Evolutionary conservation across 1,140 invertebrate genomes (phyloP).

Genomic region (Atta texana): DNA sequence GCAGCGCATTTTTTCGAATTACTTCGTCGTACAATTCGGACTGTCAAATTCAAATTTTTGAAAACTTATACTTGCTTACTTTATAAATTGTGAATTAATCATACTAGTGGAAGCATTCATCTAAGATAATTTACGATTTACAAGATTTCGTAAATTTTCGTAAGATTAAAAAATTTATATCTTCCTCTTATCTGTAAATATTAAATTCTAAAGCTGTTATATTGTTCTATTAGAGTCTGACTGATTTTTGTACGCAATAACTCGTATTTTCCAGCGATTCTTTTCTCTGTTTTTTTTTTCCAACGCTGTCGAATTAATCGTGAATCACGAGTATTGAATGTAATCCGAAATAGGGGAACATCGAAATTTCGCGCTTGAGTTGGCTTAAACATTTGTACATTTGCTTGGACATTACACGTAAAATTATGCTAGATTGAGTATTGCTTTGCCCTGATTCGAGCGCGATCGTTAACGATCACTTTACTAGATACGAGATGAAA

Average conservation of each 20-base stretch:
- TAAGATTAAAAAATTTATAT: not conserved
- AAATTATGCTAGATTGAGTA: slow-evolving; percentile 62
- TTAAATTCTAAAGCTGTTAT: not conserved
- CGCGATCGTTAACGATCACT: slow-evolving; percentile 31
- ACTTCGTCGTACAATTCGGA: not conserved
- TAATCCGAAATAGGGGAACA: slow-evolving; percentile 45
- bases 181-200: not conserved
- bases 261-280: not conserved
- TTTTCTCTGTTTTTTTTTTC: not conserved
- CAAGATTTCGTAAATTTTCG: not conserved
- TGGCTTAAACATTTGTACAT: slow-evolving; percentile 61
- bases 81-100: not conserved
- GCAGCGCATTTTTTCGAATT: slow-evolving; percentile 4
- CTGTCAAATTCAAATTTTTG: not conserved
- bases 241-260: not conserved
- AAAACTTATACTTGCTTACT: not conserved
- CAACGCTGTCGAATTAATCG: slow-evolving; percentile 40
- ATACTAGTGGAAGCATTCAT: not conserved
- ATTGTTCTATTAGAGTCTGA: not conserved
- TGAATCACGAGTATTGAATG: slow-evolving; percentile 34
- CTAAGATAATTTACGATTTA: not conserved
- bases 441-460: slow-evolving; percentile 50
- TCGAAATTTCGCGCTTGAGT: slow-evolving; percentile 49
- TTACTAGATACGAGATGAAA: slow-evolving; percentile 32
- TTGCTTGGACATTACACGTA: slow-evolving; percentile 59